A percentile compares a stretch with the other conserved stretches of the same genome.
phyloP scores from a whole-genome alignment of 2,888 invertebrate genomes.

The Schizotus pectinicornis region DNA sequence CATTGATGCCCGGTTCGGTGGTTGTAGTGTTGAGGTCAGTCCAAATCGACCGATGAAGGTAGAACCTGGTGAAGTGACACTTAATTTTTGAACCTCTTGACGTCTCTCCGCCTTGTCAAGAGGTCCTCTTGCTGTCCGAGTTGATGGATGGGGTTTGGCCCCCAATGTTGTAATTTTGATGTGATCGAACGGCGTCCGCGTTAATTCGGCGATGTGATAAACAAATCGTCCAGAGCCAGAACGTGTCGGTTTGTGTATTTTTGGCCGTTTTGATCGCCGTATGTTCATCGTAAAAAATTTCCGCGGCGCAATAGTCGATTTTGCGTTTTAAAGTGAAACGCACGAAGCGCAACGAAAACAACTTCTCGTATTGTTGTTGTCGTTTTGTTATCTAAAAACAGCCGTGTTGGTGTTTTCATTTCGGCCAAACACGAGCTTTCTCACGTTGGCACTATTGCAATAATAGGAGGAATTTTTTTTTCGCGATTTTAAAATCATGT shows the following conservation, averaged over 20 bases:
- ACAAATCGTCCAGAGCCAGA: neutral
- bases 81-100: no score
- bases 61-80: no score
- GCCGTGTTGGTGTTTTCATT: no score
- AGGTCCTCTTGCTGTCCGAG: neutral
- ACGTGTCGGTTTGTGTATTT: slow-evolving; percentile 14
- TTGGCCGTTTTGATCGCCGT: slow-evolving; percentile 28
- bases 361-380: neutral
- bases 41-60: no score
- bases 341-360: slow-evolving; percentile 7
- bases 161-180: neutral
- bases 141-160: neutral
- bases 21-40: no score
- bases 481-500: no score
- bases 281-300: slow-evolving; percentile 21
- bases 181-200: neutral
- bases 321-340: slow-evolving; percentile 18
- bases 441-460: no score
- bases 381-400: neutral
- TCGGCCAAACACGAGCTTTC: no score
- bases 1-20: no score
- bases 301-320: slow-evolving; percentile 21
- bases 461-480: no score
- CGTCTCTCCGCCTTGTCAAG: no score
- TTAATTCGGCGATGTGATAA: neutral